A percentile compares a stretch with the other conserved stretches of the same genome.
Conservation (phyloP, 2,888 invertebrate genomes). For the Baccha elongata region DNA sequence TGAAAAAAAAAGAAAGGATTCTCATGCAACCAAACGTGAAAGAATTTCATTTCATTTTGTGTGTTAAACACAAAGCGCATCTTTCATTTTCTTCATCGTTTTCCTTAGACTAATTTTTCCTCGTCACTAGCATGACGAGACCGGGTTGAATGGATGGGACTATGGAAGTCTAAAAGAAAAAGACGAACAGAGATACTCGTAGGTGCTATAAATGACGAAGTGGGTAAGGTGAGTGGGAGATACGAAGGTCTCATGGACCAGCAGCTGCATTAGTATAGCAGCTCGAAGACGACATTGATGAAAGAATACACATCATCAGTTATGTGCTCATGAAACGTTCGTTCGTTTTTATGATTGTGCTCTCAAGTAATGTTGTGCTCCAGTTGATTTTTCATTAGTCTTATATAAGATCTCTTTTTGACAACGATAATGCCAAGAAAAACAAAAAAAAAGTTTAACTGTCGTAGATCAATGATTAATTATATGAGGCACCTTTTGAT, state of each 20-base stretch:
- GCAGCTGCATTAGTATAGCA: slow-evolving; percentile 39
- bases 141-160: slow-evolving; percentile 19
- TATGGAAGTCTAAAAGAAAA: not conserved
- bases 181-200: not conserved
- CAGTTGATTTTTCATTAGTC: slow-evolving; percentile 73
- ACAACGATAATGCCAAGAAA: slow-evolving; percentile 35
- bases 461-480: too few species aligned
- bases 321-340: slow-evolving; percentile 58
- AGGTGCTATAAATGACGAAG: not conserved
- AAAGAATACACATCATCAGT: slow-evolving; percentile 71
- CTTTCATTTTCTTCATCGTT: slow-evolving; percentile 72
- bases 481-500: too few species aligned
- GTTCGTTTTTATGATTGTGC: slow-evolving; percentile 6
- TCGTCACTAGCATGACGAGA: slow-evolving; percentile 63
- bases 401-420: slow-evolving; percentile 48
- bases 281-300: slow-evolving; percentile 56
- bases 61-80: slow-evolving; percentile 72
- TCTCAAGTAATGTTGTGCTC: slow-evolving; percentile 52
- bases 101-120: slow-evolving; percentile 72
- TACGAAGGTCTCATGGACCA: slow-evolving; percentile 26
- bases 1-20: slow-evolving; percentile 42
- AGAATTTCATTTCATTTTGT: slow-evolving; percentile 72
- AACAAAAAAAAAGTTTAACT: slow-evolving; percentile 28
- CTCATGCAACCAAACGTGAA: slow-evolving; percentile 70
- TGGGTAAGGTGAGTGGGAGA: not conserved